These are phyloP conservation scores for Antennarius maculatus DNA, from an alignment of 2,797 vertebrate genomes.

Conservation along the genomic window DNA sequence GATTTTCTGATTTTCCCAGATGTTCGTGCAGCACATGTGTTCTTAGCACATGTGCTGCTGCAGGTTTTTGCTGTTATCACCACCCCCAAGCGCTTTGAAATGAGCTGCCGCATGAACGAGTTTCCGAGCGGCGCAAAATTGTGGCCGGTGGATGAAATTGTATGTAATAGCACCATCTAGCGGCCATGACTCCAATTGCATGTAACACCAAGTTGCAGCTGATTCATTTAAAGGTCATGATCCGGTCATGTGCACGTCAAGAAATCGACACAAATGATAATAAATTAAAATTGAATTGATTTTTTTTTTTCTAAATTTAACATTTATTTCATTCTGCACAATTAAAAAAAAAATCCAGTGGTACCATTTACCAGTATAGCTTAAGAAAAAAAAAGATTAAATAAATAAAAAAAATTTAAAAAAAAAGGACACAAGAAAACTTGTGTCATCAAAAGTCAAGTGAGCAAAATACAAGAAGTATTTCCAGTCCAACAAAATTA, in stretches of 20 bases:
- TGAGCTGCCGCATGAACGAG: slow-evolving; percentile 65
- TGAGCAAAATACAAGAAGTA: slow-evolving; percentile 42
- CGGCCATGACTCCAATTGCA: slow-evolving; percentile 29
- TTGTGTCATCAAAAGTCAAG: slow-evolving; percentile 14
- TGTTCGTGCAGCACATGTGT: slow-evolving; percentile 36
- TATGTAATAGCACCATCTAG: slow-evolving; percentile 57
- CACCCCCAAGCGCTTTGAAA: slow-evolving; percentile 32
- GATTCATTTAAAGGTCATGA: too few relatives aligned
- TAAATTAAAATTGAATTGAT: slow-evolving; percentile 4
- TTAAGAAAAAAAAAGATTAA: slow-evolving; percentile 37
- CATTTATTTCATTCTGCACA: slow-evolving; percentile 60
- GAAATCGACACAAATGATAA: not conserved
- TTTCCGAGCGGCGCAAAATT: slow-evolving; percentile 53
- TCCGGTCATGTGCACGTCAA: not conserved
- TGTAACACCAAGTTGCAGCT: not conserved
- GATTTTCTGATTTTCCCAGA: slow-evolving; percentile 46
- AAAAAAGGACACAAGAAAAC: slow-evolving; percentile 7
- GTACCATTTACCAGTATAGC: slow-evolving; percentile 38
- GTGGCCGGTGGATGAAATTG: not conserved
- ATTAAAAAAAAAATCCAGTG: slow-evolving; percentile 72
- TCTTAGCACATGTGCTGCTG: slow-evolving; percentile 26
- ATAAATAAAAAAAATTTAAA: slow-evolving; percentile 60
- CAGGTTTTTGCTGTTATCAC: slow-evolving; percentile 28
- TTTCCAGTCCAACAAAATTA: slow-evolving; percentile 36
- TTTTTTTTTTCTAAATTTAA: slow-evolving; percentile 41